A percentile compares a stretch with the other conserved stretches of the same genome.
Evolutionary conservation across 1,140 invertebrate genomes (phyloP).

Genomic region (Planococcus citri): DNA sequence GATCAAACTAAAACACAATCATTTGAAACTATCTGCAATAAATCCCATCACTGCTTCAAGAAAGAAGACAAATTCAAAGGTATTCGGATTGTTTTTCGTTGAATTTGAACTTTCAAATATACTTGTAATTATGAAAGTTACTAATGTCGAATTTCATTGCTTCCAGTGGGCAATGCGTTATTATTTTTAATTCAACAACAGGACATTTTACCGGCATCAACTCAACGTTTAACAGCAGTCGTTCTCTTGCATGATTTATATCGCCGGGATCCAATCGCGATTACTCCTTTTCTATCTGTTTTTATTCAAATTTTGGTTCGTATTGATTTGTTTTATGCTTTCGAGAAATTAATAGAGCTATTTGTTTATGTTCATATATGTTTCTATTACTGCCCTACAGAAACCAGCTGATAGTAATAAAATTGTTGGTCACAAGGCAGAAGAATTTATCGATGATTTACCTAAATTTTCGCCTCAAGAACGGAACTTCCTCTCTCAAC

Average conservation of each 20-base stretch:
- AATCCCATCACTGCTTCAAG: constrained; percentile 47
- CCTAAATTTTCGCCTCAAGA: constrained; percentile 22
- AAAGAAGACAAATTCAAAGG: constrained; percentile 28
- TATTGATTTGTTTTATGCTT: constrained; percentile 31
- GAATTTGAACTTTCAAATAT: constrained; percentile 14
- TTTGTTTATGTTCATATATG: neutral
- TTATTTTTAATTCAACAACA: constrained; percentile 55
- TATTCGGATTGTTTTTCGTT: constrained; percentile 12
- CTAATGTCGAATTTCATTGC: neutral
- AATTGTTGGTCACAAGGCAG: neutral
- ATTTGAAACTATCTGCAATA: constrained; percentile 48
- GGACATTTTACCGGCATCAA: constrained; percentile 50
- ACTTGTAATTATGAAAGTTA: neutral
- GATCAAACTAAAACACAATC: constrained; percentile 47
- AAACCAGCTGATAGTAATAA: constrained; percentile 11
- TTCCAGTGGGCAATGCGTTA: constrained; percentile 44
- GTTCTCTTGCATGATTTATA: constrained; percentile 63
- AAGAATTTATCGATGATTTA: constrained; percentile 24
- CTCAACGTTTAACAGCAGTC: constrained; percentile 53
- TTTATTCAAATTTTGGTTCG: constrained; percentile 47
- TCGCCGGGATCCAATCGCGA: constrained; percentile 48
- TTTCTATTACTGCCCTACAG: neutral
- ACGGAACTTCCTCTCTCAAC: constrained; percentile 22
- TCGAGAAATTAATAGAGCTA: constrained; percentile 28
- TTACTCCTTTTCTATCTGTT: constrained; percentile 57